Percentiles rank a stretch among this genome's conserved stretches.
Conservation (phyloP, 2,113 vertebrate species). For the Tetrax tetrax region DNA sequence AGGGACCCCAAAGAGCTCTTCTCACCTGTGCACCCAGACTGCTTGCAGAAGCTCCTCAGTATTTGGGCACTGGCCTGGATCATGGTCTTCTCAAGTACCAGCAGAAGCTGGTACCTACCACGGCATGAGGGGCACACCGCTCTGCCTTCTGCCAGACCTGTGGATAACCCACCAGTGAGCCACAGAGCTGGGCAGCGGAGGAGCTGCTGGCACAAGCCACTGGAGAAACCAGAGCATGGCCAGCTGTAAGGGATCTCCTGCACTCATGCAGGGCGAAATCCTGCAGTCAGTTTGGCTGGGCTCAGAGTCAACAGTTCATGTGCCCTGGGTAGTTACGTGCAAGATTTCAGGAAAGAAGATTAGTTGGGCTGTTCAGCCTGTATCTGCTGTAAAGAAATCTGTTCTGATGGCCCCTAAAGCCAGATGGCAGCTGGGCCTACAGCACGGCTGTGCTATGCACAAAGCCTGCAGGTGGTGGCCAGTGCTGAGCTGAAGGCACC, state of each 20-base stretch:
- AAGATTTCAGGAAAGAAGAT: neutral
- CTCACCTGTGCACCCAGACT: accelerated
- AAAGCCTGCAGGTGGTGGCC: neutral
- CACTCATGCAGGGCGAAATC: accelerated
- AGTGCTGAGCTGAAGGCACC: neutral
- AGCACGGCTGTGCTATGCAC: accelerated
- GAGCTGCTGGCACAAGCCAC: neutral
- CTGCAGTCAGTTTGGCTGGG: neutral
- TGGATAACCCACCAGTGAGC: neutral
- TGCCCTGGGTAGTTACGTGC: accelerated
- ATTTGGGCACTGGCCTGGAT: neutral
- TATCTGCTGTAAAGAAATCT: neutral
- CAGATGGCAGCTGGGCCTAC: neutral
- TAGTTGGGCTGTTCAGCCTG: neutral
- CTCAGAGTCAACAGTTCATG: neutral
- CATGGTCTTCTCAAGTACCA: neutral
- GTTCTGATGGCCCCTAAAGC: neutral
- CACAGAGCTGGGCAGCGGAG: neutral
- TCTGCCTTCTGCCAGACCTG: neutral
- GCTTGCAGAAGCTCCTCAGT: neutral
- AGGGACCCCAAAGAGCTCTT: neutral
- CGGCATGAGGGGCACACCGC: neutral
- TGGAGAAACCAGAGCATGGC: neutral
- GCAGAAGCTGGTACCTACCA: neutral
- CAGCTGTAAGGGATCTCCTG: neutral